Conservation (phyloP, 2,888 invertebrate genomes). For the Ashinkailepas kermadecensis region DNA sequence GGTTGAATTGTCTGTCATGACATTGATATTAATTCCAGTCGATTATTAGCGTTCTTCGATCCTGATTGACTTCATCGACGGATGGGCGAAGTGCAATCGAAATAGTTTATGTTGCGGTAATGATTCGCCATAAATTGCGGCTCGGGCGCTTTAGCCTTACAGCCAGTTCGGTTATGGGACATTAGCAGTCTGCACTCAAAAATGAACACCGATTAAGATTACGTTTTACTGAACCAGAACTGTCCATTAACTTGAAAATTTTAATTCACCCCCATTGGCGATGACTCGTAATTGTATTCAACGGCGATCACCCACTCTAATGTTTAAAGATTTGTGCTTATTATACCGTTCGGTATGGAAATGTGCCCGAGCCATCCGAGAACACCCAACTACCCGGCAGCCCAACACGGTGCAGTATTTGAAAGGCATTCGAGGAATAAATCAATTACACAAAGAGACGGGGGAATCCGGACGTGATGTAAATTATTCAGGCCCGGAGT, state of each 20-base stretch:
- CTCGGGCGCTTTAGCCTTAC: not conserved
- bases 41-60: not conserved
- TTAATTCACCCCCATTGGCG: not conserved
- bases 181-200: not conserved
- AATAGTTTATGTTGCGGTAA: not conserved
- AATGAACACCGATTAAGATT: not conserved
- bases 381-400: not conserved
- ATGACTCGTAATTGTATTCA: not conserved
- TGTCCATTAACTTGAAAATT: not conserved
- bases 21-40: not conserved
- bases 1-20: not conserved
- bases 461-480: not conserved
- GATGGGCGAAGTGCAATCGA: not conserved
- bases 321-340: conserved; percentile 10
- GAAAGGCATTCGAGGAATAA: not conserved
- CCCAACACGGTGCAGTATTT: not conserved
- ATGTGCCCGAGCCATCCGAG: not conserved
- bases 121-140: not conserved
- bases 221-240: not conserved
- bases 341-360: not conserved
- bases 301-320: not conserved
- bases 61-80: not conserved
- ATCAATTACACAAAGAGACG: not conserved
- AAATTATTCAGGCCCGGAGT: not conserved
- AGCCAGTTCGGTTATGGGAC: not conserved